Evolutionary conservation across 2,888 invertebrate species (phyloP), one percentile per base, ranked within the genome.

Genomic region (Merodon equestris): DNA sequence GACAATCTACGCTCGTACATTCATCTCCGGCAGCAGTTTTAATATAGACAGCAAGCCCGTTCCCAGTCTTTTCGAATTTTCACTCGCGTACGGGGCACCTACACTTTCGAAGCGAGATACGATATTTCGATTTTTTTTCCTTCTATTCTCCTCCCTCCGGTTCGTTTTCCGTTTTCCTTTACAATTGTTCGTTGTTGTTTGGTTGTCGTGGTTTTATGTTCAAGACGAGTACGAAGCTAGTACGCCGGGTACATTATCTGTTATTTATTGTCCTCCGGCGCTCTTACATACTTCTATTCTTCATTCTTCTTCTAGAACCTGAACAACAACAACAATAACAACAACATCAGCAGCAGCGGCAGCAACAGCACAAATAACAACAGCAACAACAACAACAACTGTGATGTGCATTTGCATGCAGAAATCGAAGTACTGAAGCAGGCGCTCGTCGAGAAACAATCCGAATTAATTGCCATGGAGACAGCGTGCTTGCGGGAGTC

Each of bases 391-490:
- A 27, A 27, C 27, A 27, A 2, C 2, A 84, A 84, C 77, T 85
- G 85, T 58, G 92, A 92, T 83, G 91, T 93, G 85, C 95, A 96
- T 89, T 91, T 96, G 83, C 95, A 94, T 84, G 94, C 93, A 56
- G 97, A 97, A 90, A 94, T 97, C 86, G 96, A 96, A 87, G 94
- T 94, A 86, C 90, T 97, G 83, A 93, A 95, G 85, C 94, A 95
- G 87, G 93, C 94, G 83, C 89, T 97, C 36, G 90, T 94, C 13
- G 96, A 96, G 86, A 92, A 94, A 83, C 96, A 97, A 86, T 91
- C 92, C 82, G 95, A 96, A 86, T 94, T 97, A 84, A 92, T 94
- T 81, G 94, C 93, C 84, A 93, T 97, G 91, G 97, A 97, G 89
- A 93, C 94, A 1, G 96, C 95, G 87, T 95, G 96, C 87, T 90